Evolutionary conservation across 1,140 invertebrate genomes (phyloP).

Genomic region (Idris sp.): DNA sequence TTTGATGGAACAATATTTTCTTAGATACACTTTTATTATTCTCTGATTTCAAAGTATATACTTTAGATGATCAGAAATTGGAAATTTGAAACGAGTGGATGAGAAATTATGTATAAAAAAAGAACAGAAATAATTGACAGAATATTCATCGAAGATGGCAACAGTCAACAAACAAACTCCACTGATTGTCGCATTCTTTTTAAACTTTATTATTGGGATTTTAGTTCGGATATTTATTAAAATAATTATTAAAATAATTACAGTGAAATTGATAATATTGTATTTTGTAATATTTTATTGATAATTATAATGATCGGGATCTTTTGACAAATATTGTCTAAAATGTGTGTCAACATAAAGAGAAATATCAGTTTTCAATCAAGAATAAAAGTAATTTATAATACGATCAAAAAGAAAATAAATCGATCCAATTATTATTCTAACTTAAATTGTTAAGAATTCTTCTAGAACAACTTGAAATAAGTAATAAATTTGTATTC

Average conservation of each 20-base stretch:
- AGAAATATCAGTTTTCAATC: conserved; percentile 1
- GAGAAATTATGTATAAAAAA: conserved; percentile 32
- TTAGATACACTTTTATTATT: too few relatives aligned
- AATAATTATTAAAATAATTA: conserved; percentile 5
- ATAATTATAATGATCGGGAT: conserved; percentile 18
- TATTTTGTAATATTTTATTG: conserved; percentile 1
- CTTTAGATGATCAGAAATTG: too few relatives aligned
- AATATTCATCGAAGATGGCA: conserved; percentile 59
- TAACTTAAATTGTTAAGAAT: too few relatives aligned
- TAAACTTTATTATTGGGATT: conserved; percentile 33
- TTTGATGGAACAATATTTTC: too few relatives aligned
- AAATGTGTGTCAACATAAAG: conserved; percentile 1
- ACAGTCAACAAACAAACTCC: conserved; percentile 48
- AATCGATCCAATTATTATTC: too few relatives aligned
- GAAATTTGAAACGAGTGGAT: background rate
- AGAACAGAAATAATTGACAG: conserved; percentile 42
- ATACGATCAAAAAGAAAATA: too few relatives aligned
- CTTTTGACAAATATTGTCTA: conserved; percentile 4
- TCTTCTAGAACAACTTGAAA: too few relatives aligned
- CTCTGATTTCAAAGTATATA: too few relatives aligned
- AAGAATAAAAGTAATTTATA: too few relatives aligned
- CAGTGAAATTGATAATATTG: background rate
- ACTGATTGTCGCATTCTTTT: conserved; percentile 40
- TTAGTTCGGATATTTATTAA: conserved; percentile 16
- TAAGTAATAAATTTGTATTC: too few relatives aligned